Evolutionary conservation across 1,140 invertebrate species (phyloP).

Genomic region (Branchinecta lynchi): DNA sequence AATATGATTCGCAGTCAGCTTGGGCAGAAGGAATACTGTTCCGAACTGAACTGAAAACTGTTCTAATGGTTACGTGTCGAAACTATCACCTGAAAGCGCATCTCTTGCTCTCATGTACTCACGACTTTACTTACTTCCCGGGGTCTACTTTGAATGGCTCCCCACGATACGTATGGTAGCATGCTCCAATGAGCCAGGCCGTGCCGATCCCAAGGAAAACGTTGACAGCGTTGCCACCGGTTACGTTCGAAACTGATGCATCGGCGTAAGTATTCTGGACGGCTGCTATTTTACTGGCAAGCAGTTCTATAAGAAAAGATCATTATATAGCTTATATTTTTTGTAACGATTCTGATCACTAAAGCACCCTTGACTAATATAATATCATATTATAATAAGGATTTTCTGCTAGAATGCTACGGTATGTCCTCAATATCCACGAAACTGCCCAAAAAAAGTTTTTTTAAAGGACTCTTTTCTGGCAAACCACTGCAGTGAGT

Average conservation of each 20-base stretch:
- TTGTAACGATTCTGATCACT: too few species aligned
- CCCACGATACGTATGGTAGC: constrained; percentile 27
- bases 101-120: neutral
- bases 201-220: constrained; percentile 41
- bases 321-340: too few species aligned
- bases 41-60: neutral
- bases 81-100: neutral
- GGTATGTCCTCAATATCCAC: too few species aligned
- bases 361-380: too few species aligned
- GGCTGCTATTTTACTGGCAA: constrained; percentile 46
- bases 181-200: constrained; percentile 29
- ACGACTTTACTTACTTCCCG: constrained; percentile 27
- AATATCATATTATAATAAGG: too few species aligned
- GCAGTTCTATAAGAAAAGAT: constrained; percentile 35
- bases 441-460: too few species aligned
- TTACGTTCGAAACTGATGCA: constrained; percentile 47
- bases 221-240: constrained; percentile 48
- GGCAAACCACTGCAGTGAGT: too few species aligned
- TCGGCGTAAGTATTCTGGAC: constrained; percentile 46
- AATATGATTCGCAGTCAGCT: too few species aligned
- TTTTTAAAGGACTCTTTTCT: too few species aligned
- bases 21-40: too few species aligned
- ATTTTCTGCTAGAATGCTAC: too few species aligned
- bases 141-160: constrained; percentile 25
- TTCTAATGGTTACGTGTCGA: neutral